phyloP scores from a whole-genome alignment of 2,113 vertebrate genomes.

The Theristicus caerulescens region DNA sequence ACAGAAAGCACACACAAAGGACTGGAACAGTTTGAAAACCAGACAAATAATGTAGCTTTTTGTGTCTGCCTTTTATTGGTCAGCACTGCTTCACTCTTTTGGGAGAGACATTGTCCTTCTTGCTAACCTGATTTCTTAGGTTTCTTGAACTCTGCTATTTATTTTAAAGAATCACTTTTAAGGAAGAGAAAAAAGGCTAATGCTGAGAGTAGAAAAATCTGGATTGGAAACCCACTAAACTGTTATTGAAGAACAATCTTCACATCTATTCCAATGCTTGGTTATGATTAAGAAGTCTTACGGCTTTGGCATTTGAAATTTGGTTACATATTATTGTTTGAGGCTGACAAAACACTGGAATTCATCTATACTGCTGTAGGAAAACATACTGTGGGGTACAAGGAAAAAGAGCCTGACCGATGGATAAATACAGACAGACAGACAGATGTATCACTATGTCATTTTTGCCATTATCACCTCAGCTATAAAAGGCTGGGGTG shows the following conservation, averaged over 20 bases:
- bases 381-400: background rate
- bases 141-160: background rate
- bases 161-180: background rate
- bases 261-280: background rate
- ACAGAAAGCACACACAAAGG: background rate
- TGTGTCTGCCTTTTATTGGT: background rate
- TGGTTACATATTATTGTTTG: background rate
- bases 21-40: background rate
- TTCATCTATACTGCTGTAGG: background rate
- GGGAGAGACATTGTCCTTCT: background rate
- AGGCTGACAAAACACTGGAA: background rate
- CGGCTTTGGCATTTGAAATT: background rate
- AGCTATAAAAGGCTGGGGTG: background rate
- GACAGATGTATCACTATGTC: background rate
- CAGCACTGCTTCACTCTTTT: background rate
- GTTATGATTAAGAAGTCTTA: background rate
- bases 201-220: background rate
- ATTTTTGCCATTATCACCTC: background rate
- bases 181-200: background rate
- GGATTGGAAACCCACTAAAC: background rate
- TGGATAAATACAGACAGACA: background rate
- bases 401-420: background rate
- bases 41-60: background rate
- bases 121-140: background rate
- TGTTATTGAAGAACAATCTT: background rate